Base-by-base conservation (phyloP, 1,140 invertebrate genomes). In the Ips nitidus region DNA sequence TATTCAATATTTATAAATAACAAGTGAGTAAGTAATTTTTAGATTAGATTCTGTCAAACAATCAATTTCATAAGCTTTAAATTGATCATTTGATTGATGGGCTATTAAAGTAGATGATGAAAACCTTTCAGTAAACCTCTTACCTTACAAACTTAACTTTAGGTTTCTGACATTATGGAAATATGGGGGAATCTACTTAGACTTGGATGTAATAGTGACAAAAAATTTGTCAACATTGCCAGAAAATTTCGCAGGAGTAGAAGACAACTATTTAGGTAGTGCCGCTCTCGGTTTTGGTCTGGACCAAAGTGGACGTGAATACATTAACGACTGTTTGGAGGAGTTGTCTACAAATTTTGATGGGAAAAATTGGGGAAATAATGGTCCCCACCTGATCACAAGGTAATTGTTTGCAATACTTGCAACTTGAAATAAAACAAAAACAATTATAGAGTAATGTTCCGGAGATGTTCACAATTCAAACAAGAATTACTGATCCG, bases 131-230 rank as follows among this genome's bases (percentile, higher is more conserved):
- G 37, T n/a, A 39, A 50, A 2, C 5, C 0, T 40, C 41, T 59
- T n/a, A n/a, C 8, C 6, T 38, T 65, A 68, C 4, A 52, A 22
- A 22, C 22, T 22, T 22, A 75, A 50, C 22, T 50, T 8, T 3
- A 50, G 91, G 68, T 91, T 87, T 69, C 73, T 91, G 4, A 88
- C 89, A 0, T 77, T 93, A 0, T 91, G 87, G 83, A 92, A 91
- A 75, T 91, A 85, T 68, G 89, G 90, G 39, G 91, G 91, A 0
- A 87, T 91, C 42, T 93, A 92, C 77, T 76, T 93, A 43, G 91
- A 93, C 71, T 78, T 91, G 63, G 91, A 93, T 75, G 85, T 92
- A 1, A 84, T 93, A 3, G 83, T 92, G 1, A 84, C 85, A 4
- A 88, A 85, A 70, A 84, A 82, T 38, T 78, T 91, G 52, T 83